These are phyloP conservation scores for Xiphophorus maculatus DNA, from an alignment of 2,113 vertebrate genomes.

Conservation along the genomic window DNA sequence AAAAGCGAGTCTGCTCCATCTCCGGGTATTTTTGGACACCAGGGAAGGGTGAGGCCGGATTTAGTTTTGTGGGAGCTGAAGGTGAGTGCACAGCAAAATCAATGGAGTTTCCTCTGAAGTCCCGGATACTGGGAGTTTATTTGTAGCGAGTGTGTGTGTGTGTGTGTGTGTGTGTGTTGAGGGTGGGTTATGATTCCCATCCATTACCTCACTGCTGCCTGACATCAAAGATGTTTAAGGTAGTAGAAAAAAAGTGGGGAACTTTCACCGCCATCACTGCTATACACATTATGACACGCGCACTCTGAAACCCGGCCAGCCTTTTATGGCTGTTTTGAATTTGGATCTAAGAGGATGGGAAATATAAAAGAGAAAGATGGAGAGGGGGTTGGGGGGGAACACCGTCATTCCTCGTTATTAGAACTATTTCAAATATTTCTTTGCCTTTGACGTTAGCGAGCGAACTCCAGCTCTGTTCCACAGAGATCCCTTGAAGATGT, in stretches of 20 bases:
- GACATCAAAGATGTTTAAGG: slow-evolving; percentile 50
- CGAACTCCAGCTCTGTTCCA: background rate
- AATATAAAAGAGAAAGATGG: background rate
- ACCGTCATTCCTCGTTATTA: background rate
- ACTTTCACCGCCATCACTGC: slow-evolving; percentile 10
- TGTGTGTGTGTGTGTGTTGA: too few species aligned
- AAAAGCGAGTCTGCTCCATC: background rate
- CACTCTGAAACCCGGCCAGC: background rate
- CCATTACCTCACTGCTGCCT: slow-evolving; percentile 63
- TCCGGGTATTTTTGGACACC: background rate
- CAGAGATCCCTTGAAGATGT: slow-evolving; percentile 40
- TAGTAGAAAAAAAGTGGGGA: slow-evolving; percentile 1
- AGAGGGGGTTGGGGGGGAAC: background rate
- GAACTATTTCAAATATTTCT: background rate
- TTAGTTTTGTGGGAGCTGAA: background rate
- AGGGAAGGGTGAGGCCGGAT: background rate
- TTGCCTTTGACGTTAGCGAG: background rate
- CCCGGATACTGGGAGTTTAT: background rate
- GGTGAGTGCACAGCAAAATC: background rate
- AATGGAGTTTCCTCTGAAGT: slow-evolving; percentile 2
- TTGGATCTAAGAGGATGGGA: background rate
- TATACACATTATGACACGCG: background rate
- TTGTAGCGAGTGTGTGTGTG: too few species aligned
- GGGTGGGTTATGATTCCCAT: slow-evolving; percentile 25
- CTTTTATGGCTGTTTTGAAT: slow-evolving; percentile 18